Evolutionary conservation across 2,797 vertebrate species (phyloP).

Genomic region (Odontamblyopus rebecca): DNA sequence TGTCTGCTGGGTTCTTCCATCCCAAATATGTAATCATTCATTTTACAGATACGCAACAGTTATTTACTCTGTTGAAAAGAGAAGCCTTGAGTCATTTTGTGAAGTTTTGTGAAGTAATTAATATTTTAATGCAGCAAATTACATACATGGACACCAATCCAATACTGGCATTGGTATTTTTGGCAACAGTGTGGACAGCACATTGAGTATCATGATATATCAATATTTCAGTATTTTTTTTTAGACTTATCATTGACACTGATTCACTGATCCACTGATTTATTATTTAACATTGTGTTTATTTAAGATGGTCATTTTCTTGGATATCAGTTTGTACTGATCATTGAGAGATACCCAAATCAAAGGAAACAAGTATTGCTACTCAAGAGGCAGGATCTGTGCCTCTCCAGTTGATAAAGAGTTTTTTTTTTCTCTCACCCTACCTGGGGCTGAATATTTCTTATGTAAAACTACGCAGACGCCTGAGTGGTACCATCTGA

Average conservation of each 20-base stretch:
- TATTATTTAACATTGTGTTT: no score
- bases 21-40: not conserved
- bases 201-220: not conserved
- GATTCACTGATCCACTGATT: not conserved
- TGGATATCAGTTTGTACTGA: no score
- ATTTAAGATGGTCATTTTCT: not conserved
- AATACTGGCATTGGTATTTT: no score
- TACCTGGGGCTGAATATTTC: slow-evolving; percentile 28
- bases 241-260: not conserved
- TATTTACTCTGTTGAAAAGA: no score
- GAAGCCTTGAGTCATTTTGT: no score
- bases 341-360: no score
- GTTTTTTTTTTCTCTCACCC: not conserved
- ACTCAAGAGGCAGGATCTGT: not conserved
- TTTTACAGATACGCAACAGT: not conserved
- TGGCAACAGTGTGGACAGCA: no score
- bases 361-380: not conserved
- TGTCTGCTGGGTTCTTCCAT: slow-evolving; percentile 5
- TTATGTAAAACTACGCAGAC: slow-evolving; percentile 31
- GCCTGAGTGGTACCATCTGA: slow-evolving; percentile 38
- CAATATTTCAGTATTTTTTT: not conserved
- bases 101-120: no score
- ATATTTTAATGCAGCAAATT: no score
- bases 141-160: no score
- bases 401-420: not conserved